Evolutionary conservation across 2,888 invertebrate species (phyloP), one percentile per base, ranked within the genome.

Genomic region (Hetaerina titia): DNA sequence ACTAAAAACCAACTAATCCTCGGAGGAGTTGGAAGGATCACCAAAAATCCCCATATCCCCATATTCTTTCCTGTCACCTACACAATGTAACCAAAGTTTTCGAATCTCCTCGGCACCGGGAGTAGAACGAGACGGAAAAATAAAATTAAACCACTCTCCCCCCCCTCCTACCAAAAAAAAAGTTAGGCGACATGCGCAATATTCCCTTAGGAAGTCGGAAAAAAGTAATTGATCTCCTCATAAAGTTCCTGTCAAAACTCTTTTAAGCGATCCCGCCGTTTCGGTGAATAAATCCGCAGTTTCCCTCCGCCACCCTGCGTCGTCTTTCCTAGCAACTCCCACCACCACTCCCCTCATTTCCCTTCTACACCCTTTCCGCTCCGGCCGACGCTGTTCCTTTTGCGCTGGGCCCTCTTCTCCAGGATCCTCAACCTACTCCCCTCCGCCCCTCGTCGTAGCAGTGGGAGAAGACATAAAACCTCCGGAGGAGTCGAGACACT

Each of bases 381-480:
- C 15, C 22, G 22, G 4, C 22, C 89, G 11, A n/a, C 58, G 58
- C 89, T 69, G 19, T 22, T 22, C 69, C 69, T 69, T 22, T 45
- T 45, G 45, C 45, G 45, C 45, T 45, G 45, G 2, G 45, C 45
- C 45, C 45, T 45, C 45, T 45, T 45, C 45, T 45, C 45, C 45
- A 1, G 45, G 45, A 45, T 45, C 31, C 87, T 31, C 45, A 13
- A 81, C 22, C 25, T 45, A 17, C 90, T 19, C 22, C 63, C 5
- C 25, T 90, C 89, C 13, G 19, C 69, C 92, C 92, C 13, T 69
- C 74, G 45, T 56, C 69, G 56, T 92, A 19, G 90, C n/a, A 90
- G 60, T 58, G 25, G 56, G 92, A 69, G 69, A 45, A 69, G 92
- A 92, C 74, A 69, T 92, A 92, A 92, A 90, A 69, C 56, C 92